Evolutionary conservation across 2,113 vertebrate species (phyloP), one percentile per base, ranked within the genome.

Genomic region (Dryoscopus gambensis): DNA sequence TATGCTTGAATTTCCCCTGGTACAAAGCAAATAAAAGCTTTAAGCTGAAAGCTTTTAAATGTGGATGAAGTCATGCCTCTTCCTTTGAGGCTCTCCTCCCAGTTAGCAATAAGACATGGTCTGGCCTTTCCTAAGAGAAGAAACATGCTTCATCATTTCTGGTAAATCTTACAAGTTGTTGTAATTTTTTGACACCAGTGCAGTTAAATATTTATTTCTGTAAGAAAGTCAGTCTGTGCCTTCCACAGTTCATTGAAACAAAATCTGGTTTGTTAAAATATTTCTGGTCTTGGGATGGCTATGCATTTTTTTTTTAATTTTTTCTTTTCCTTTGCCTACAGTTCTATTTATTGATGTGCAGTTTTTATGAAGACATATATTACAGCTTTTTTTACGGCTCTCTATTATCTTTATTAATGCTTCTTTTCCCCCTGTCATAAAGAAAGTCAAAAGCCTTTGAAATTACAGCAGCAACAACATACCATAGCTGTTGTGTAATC

Each of bases 401-500:
- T 80, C 78, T 89, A 67, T 94, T 97, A 76, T 93, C 86, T 97
- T 97, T 96, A 89, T 84, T 95, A 76, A 80, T 97, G 81, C 42
- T 94, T 76, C 42, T 86, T 90, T 82, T 81, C 35, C 30, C 5
- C 46, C 22, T 8, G 6, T 75, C 70, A 84, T 90, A 95, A 93
- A 84, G 71, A 59, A 94, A 85, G 60, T 84, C 71, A 81, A 92
- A 96, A 92, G 73, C 64, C 84, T 93, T 94, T 75, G 84, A 95
- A 97, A 95, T 95, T 93, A 93, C 69, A 95, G 75, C 94, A 92
- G 89, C 87, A 97, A 65, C 77, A 91, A 71, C 97, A 98, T 98
- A 95, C 98, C 97, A 93, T 69, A 93, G 87, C 82, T 67, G 57
- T 97, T 95, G 83, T 91, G 96, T 97, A 98, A 98, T 97, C 83